These are phyloP conservation scores for Lasioglossum villosulum DNA, from an alignment of 2,888 invertebrate species.

Conservation along the genomic window DNA sequence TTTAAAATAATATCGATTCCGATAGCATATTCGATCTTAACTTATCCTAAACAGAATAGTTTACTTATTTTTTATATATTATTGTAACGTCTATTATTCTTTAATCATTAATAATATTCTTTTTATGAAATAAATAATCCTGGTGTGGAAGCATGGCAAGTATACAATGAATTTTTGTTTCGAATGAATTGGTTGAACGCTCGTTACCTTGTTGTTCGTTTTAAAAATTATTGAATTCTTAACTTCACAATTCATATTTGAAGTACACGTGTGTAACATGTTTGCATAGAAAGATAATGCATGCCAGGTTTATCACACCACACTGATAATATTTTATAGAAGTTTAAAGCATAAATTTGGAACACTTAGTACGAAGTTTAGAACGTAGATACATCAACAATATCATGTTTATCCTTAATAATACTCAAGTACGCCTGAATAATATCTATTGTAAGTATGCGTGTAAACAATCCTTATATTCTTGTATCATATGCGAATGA, in stretches of 20 bases:
- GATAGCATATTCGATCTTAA: slow-evolving; percentile 11
- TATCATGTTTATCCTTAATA: slow-evolving; percentile 48
- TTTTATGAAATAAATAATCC: slow-evolving; percentile 40
- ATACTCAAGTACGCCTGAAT: slow-evolving; percentile 60
- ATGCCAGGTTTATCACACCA: slow-evolving; percentile 38
- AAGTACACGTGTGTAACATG: slow-evolving; percentile 25
- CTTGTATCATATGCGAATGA: slow-evolving; percentile 35
- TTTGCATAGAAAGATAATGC: slow-evolving; percentile 37
- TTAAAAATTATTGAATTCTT: slow-evolving; percentile 23
- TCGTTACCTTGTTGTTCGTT: neutral
- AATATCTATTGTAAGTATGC: slow-evolving; percentile 62
- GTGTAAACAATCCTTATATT: slow-evolving; percentile 43
- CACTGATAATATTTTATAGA: slow-evolving; percentile 35
- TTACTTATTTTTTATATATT: slow-evolving; percentile 21
- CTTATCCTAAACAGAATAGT: slow-evolving; percentile 27
- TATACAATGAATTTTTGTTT: slow-evolving; percentile 4
- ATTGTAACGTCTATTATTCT: slow-evolving; percentile 37
- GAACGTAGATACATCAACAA: slow-evolving; percentile 45
- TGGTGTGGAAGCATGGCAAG: slow-evolving; percentile 30
- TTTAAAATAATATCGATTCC: slow-evolving; percentile 36
- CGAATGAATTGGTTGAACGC: slow-evolving; percentile 25
- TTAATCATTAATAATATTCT: slow-evolving; percentile 17
- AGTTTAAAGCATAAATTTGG: slow-evolving; percentile 43
- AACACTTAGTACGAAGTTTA: slow-evolving; percentile 51
- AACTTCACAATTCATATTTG: slow-evolving; percentile 40